Percentiles rank a stretch among this genome's conserved stretches.
phyloP scores from a whole-genome alignment of 1,140 invertebrate genomes.

The Drosophila bipectinata region DNA sequence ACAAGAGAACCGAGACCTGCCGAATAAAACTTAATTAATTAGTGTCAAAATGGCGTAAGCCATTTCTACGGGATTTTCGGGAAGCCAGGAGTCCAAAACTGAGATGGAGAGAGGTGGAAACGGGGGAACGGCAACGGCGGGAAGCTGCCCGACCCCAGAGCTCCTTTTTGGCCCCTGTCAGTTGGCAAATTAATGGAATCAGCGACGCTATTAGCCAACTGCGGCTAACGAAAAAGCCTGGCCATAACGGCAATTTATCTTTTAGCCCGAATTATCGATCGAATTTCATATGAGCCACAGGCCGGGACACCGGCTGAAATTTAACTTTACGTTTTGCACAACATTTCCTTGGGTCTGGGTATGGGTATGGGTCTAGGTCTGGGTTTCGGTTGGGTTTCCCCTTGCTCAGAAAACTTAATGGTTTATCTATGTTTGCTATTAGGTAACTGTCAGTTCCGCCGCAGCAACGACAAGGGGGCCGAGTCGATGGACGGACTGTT shows the following conservation, averaged over 20 bases:
- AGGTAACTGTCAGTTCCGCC: constrained; percentile 81
- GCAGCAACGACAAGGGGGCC: constrained; percentile 26
- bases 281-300: constrained; percentile 58
- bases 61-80: constrained; percentile 12
- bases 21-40: constrained; percentile 77
- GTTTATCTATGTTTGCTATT: constrained; percentile 82
- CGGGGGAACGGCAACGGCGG: neutral
- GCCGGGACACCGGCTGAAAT: constrained; percentile 37
- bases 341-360: constrained; percentile 16
- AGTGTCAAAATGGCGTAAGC: constrained; percentile 68
- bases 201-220: constrained; percentile 77
- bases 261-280: constrained; percentile 81
- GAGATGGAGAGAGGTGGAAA: constrained; percentile 8
- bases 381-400: constrained; percentile 1
- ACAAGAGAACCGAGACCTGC: constrained; percentile 3
- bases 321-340: constrained; percentile 48
- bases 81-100: constrained; percentile 6
- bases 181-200: constrained; percentile 81
- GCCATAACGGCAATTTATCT: constrained; percentile 70
- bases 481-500: constrained; percentile 73
- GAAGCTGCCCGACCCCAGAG: constrained; percentile 6
- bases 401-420: constrained; percentile 69
- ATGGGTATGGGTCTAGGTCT: constrained; percentile 25
- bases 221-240: constrained; percentile 39
- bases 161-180: constrained; percentile 56